Conservation (phyloP, 2,113 vertebrate species). For the Sprattus sprattus region DNA sequence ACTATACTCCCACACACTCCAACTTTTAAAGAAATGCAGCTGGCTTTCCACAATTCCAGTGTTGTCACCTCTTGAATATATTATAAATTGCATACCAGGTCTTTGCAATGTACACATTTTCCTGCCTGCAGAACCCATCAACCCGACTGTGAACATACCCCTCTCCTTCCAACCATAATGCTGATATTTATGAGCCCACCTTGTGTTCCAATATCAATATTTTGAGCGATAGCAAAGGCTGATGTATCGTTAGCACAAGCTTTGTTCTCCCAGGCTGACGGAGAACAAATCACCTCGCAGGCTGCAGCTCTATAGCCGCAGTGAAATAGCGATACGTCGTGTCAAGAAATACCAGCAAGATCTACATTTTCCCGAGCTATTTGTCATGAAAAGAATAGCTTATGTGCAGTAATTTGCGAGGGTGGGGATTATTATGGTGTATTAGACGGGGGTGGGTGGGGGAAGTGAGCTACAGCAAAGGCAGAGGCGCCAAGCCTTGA, state of each 20-base stretch:
- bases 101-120: slow-evolving; percentile 9
- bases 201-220: slow-evolving; percentile 17
- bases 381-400: slow-evolving; percentile 11
- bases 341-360: slow-evolving; percentile 9
- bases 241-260: slow-evolving; percentile 10
- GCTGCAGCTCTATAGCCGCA: not conserved
- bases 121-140: not conserved
- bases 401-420: slow-evolving; percentile 15
- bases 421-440: not conserved
- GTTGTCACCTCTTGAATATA: not conserved
- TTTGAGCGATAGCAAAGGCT: slow-evolving; percentile 13
- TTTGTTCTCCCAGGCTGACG: not conserved
- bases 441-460: not conserved
- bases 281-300: slow-evolving; percentile 7
- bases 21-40: not conserved
- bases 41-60: not conserved
- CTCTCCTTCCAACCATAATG: not conserved
- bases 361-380: not conserved
- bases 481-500: not conserved
- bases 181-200: slow-evolving; percentile 5
- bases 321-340: not conserved
- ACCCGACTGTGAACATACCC: not conserved
- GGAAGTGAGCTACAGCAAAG: not conserved
- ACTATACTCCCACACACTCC: not conserved
- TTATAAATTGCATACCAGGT: not conserved